These are phyloP conservation scores for Drosophila lowei DNA, from an alignment of 1,140 invertebrate genomes.

Conservation along the genomic window DNA sequence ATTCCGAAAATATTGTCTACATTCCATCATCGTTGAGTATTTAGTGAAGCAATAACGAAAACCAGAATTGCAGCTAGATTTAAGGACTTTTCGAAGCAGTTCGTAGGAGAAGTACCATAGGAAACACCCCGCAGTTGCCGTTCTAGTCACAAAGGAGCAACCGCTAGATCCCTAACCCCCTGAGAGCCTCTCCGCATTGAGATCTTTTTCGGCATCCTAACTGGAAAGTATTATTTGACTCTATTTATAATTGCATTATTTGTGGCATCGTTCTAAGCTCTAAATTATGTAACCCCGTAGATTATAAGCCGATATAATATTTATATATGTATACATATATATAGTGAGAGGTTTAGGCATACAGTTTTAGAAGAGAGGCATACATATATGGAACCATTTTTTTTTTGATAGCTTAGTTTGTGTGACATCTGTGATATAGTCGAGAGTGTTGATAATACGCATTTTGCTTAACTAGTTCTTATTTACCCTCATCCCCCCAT, in stretches of 20 bases:
- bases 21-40: constrained; percentile 10
- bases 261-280: neutral
- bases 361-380: too few relatives aligned
- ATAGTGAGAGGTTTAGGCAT: neutral
- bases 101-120: neutral
- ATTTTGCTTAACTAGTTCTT: constrained; percentile 61
- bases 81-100: too few relatives aligned
- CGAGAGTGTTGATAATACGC: constrained; percentile 39
- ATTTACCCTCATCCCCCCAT: constrained; percentile 24
- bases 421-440: constrained; percentile 73
- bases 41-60: constrained; percentile 1
- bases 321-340: too few relatives aligned
- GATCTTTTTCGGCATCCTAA: constrained; percentile 32
- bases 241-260: constrained; percentile 17
- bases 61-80: neutral
- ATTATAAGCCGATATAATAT: too few relatives aligned
- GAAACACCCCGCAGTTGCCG: constrained; percentile 47
- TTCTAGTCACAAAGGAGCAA: constrained; percentile 73
- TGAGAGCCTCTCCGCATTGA: neutral
- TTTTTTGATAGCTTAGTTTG: constrained; percentile 43
- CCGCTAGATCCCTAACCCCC: constrained; percentile 1
- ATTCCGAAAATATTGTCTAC: neutral
- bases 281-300: too few relatives aligned
- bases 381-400: constrained; percentile 6
- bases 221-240: constrained; percentile 48